phyloP scores from a whole-genome alignment of 2,797 vertebrate genomes.

The Sebastes wilsoni region DNA sequence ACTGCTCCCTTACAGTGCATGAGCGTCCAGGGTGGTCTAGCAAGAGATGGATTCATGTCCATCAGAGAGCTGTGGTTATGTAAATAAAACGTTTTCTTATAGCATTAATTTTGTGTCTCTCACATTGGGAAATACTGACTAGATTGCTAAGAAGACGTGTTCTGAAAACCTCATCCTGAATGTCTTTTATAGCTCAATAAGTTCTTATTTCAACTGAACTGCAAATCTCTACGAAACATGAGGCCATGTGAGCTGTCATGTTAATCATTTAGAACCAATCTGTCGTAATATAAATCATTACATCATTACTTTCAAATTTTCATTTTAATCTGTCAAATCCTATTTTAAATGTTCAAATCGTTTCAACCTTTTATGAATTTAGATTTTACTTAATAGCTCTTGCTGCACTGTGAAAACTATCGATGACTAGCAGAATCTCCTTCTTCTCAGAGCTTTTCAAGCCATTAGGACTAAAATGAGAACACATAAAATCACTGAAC shows the following conservation, averaged over 20 bases:
- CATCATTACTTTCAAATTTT: not conserved
- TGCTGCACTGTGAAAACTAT: constrained; percentile 6
- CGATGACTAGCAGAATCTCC: not conserved
- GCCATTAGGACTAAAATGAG: constrained; percentile 40
- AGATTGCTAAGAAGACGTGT: not conserved
- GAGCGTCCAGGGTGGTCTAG: not conserved
- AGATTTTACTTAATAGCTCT: constrained; percentile 8
- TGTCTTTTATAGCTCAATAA: constrained; percentile 28
- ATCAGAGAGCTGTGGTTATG: not conserved
- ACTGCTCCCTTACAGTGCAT: not conserved
- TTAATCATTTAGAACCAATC: constrained; percentile 34
- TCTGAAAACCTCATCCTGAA: constrained; percentile 1
- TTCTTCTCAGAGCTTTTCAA: constrained; percentile 34
- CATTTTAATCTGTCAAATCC: constrained; percentile 19
- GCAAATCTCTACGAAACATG: constrained; percentile 17
- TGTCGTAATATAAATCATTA: constrained; percentile 23
- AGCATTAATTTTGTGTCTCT: not conserved
- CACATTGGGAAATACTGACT: not conserved
- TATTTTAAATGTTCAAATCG: constrained; percentile 17
- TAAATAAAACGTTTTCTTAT: not conserved
- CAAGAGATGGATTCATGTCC: not conserved
- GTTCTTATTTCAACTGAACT: constrained; percentile 26
- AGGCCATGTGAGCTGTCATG: constrained; percentile 7
- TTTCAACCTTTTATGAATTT: constrained; percentile 19
- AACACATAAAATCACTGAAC: constrained; percentile 51